Evolutionary conservation across 1,140 invertebrate species (phyloP).

Genomic region (Stenopsyche tienmushanensis): DNA sequence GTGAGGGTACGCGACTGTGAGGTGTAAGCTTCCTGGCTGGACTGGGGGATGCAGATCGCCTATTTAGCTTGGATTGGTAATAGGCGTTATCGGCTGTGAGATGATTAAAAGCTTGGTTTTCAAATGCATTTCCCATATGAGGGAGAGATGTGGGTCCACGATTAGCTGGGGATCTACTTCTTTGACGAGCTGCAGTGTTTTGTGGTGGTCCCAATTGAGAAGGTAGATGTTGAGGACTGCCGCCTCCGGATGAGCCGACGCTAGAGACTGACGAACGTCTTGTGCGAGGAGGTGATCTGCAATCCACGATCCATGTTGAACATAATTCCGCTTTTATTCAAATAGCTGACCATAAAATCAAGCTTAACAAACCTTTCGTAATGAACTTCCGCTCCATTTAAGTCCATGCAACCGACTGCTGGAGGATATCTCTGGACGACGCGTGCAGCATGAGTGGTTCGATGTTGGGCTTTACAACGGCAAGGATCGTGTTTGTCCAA

Average conservation of each 20-base stretch:
- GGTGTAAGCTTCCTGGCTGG: conserved; percentile 27
- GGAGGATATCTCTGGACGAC: conserved; percentile 51
- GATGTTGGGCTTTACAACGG: conserved; percentile 74
- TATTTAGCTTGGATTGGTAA: conserved; percentile 33
- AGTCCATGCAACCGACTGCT: conserved; percentile 64
- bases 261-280: conserved; percentile 58
- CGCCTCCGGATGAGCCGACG: conserved; percentile 50
- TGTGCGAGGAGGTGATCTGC: conserved; percentile 59
- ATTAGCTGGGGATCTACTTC: conserved; percentile 43
- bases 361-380: conserved; percentile 69
- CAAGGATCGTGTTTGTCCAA: conserved; percentile 96
- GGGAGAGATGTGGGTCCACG: conserved; percentile 33
- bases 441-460: conserved; percentile 62
- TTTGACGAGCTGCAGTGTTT: conserved; percentile 43
- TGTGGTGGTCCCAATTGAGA: conserved; percentile 46
- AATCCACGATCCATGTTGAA: background rate
- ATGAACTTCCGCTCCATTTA: conserved; percentile 78
- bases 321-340: no score
- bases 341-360: no score
- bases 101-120: conserved; percentile 38
- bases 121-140: conserved; percentile 39
- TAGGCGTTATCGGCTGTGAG: conserved; percentile 35
- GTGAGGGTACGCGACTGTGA: conserved; percentile 24
- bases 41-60: conserved; percentile 37
- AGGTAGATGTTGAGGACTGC: conserved; percentile 42